Base-by-base conservation (phyloP, 1,140 invertebrate genomes). In the Caenorhabditis brenneri region DNA sequence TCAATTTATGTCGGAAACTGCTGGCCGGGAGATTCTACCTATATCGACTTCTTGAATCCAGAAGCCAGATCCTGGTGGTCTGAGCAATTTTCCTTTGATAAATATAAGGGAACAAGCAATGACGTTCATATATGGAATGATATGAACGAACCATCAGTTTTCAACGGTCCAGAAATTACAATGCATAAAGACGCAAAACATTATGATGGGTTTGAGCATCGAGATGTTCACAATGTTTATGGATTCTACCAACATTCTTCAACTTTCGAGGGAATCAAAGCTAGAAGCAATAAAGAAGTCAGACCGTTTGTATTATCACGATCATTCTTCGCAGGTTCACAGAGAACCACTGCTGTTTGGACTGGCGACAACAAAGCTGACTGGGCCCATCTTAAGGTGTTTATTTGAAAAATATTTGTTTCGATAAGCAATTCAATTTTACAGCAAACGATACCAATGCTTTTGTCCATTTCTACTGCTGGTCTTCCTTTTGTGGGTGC, bases 71-170 rank as follows among this genome's bases (percentile, higher is more conserved):
- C 96, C 31, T 99, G 97, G 92, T 97, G 95, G 92, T 93, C 94
- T 0, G 92, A 93, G 27, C 93, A 95, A 80, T 99, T 96, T 91
- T 91, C 91, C 3, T 92, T 95, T 48, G 94, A 95, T 33, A 85
- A 81, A 36, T 91, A 58, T 94, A 94, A 89, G 98, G 96, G 96
- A 0, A 95, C 96, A 0, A 96, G 95, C 22, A 93, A 95, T 15
- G 94, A 97, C 88, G 93, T 97, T 0, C 95, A 95, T 91, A 94
- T 96, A 49, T 99, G 98, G 98, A 99, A 99, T 90, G 98, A 99
- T 89, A 99, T 99, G 98, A 99, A 99, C 89, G 98, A 99, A 91
- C 97, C 97, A 0, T 96, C 95, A 16, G 97, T 99, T 0, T 99
- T 99, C 90, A 99, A 96, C 91, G 97, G 97, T 0, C 97, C 97